Base-by-base conservation (phyloP, 1,140 invertebrate species). In the Propsilocerus akamusi region DNA sequence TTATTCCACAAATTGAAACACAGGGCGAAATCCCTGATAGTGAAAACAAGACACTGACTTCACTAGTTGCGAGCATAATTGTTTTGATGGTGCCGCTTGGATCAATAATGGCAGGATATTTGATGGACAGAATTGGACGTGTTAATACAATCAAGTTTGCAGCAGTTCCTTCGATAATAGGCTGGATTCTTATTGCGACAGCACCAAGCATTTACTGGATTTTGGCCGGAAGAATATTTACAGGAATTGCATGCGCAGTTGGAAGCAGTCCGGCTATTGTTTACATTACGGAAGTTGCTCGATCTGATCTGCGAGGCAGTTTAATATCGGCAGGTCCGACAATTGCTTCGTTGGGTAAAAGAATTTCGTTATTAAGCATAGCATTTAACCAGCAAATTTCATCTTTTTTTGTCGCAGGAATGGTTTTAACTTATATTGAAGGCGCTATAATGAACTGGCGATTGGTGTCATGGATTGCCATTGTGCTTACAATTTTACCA, bases 91-190 rank as follows among this genome's bases (percentile, higher is more conserved):
- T 72, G 3, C 72, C 74, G 3, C 23, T 74, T 8, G 74, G 72
- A 5, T 70, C 73, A 2, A 34, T 75, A 0, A 41, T 72, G 11
- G 68, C 69, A 30, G 69, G 75, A n/a, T 70, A 72, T 51, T 53
- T 74, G 3, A 76, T 82, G 61, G 80, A 83, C 54, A 65, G 60
- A 17, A 57, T 79, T 26, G 81, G 81, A 12, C 60, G 81, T 48
- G 66, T 78, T 55, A 69, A 66, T 48, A 75, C 77, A 0, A 68
- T 85, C 10, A 70, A 76, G 56, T 51, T 78, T 3, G 70, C 75
- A 1, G 63, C 72, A 1, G 55, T 81, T 10, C 78, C 79, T 2
- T 79, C 72, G 50, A 54, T 76, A 0, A 48, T 70, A 3, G 80
- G 81, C 2, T 83, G 77, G 74, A 56, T 74, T 0, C 52, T 76